Base-by-base conservation (phyloP, 2,113 vertebrate genomes). In the Stigmatopora argus region DNA sequence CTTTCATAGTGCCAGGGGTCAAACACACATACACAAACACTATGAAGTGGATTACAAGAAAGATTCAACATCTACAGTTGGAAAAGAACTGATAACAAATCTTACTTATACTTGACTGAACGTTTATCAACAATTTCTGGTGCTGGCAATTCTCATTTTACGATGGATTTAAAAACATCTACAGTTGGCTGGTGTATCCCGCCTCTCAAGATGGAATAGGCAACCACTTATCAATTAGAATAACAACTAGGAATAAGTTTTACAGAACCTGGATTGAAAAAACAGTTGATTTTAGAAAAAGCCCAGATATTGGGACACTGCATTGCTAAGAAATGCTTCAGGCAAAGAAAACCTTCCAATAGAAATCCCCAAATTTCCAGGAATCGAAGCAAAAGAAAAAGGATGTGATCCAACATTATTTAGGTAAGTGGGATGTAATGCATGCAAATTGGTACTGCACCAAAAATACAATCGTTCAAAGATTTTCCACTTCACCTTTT, bases 1-100 rank as follows among this genome's bases (percentile, higher is more conserved):
- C 55, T 80, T 81, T 81, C 78, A 71, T 62, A 48, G 71, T 79
- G 79, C 81, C 80, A 76, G 62, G 65, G 69, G 23, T 6, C 58
- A 71, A 75, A 58, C 60, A 46, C 21, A 68, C 78, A 73, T 70
- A 41, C 38, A 41, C 38, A 41, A 31, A 31, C 38, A 41, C 38
- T 8, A 41, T 41, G 38, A 41, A 41, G 38, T 41, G 38, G 7
- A 41, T 2, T 41, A 41, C 7, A 41, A 41, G 6, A 41, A 5
- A 41, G 38, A 41, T 7, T 41, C 7, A 9, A 41, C 9, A 41
- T 41, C 6, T 41, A 8, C 38, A 41, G 38, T 41, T 41, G 38
- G 38, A 41, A 41, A 41, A 41, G 38, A 8, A 41, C 5, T 41
- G 38, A 41, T 41, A 8, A 41, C 4, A 41, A 41, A 41, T 41